Percentiles rank a stretch among this genome's conserved stretches.
phyloP scores from a whole-genome alignment of 2,888 invertebrate species.

The Microctonus hyperodae region DNA sequence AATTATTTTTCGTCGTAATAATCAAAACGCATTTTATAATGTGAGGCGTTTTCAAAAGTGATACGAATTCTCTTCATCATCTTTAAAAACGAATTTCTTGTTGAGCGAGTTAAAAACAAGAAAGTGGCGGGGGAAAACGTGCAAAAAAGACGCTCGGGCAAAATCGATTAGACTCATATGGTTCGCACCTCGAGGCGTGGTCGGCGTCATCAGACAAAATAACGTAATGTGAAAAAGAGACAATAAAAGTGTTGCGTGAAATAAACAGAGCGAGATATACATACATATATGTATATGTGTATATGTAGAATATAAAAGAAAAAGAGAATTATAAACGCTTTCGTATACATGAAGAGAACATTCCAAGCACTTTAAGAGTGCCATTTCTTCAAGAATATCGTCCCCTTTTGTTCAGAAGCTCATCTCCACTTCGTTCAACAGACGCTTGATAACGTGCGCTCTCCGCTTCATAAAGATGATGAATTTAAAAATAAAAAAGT shows the following conservation, averaged over 20 bases:
- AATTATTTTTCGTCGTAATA: conserved; percentile 29
- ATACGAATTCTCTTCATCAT: conserved; percentile 33
- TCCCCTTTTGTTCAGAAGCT: conserved; percentile 5
- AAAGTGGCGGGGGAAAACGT: neutral
- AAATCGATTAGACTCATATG: conserved; percentile 40
- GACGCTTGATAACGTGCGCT: conserved; percentile 29
- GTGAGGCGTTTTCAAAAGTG: conserved; percentile 10
- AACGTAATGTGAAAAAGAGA: conserved; percentile 37
- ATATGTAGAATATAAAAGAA: conserved; percentile 27
- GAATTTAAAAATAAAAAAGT: conserved; percentile 4
- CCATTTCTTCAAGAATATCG: conserved; percentile 26
- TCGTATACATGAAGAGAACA: conserved; percentile 12
- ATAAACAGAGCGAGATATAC: conserved; percentile 12
- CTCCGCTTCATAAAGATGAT: conserved; percentile 20
- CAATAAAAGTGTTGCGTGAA: conserved; percentile 15
- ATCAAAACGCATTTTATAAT: conserved; percentile 1
- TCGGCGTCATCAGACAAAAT: conserved; percentile 41
- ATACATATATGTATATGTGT: too few species aligned
- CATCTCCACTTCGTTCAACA: conserved; percentile 22
- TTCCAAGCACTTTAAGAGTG: conserved; percentile 28
- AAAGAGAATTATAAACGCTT: conserved; percentile 26
- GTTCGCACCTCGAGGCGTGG: conserved; percentile 40
- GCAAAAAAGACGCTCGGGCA: conserved; percentile 26
- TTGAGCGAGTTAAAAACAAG: neutral
- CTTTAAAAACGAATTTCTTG: conserved; percentile 30